Conservation (phyloP, 2,888 invertebrate species). For the Drosophila phalerata region DNA sequence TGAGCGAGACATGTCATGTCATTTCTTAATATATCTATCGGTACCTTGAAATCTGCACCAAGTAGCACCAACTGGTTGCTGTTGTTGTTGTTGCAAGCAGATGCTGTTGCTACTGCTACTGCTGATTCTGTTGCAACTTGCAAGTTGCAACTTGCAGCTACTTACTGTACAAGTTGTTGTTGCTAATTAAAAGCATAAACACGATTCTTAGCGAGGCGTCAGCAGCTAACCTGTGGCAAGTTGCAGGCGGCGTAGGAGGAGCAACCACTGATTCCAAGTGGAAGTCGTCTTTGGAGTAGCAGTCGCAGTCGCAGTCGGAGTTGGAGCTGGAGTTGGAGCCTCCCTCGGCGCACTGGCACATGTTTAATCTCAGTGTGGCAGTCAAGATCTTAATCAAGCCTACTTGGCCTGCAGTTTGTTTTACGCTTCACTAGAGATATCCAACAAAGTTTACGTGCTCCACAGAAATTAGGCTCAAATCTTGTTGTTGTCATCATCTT, state of each 20-base stretch:
- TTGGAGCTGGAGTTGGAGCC: constrained; percentile 13
- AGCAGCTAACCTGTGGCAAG: constrained; percentile 54
- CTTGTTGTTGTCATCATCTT: constrained; percentile 61
- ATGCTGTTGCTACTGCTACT: constrained; percentile 20
- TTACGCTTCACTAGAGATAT: constrained; percentile 63
- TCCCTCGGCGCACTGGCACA: constrained; percentile 44
- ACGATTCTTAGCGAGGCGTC: constrained; percentile 81
- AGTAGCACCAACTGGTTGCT: constrained; percentile 67
- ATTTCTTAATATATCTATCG: constrained; percentile 81
- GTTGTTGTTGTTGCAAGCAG: constrained; percentile 47
- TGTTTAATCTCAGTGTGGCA: constrained; percentile 72
- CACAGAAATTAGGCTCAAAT: constrained; percentile 77
- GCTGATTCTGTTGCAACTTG: constrained; percentile 51
- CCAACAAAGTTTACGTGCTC: constrained; percentile 69
- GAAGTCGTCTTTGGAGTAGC: neutral
- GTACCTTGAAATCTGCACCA: constrained; percentile 77
- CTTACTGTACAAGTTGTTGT: constrained; percentile 81
- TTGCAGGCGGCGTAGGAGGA: constrained; percentile 63
- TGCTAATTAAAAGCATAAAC: constrained; percentile 83
- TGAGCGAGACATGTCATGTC: constrained; percentile 79
- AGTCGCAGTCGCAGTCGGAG: constrained; percentile 2
- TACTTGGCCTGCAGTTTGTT: constrained; percentile 52
- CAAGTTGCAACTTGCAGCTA: constrained; percentile 61
- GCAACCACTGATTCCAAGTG: constrained; percentile 3
- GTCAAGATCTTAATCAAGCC: constrained; percentile 76